Conservation (phyloP, 2,113 vertebrate genomes). For the Platycercus adscitus region DNA sequence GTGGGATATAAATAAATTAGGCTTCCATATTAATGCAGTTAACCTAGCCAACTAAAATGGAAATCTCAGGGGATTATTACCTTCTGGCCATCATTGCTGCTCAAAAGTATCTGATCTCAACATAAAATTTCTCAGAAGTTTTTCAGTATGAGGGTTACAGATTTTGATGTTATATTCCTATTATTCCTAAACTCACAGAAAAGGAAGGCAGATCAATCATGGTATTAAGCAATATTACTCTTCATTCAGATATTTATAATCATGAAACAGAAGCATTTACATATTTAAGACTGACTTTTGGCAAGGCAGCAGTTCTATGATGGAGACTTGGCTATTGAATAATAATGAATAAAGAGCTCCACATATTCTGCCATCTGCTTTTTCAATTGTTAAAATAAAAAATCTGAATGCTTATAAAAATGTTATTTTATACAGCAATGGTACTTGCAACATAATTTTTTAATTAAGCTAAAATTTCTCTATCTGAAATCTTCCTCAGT, state of each 20-base stretch:
- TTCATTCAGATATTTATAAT: neutral
- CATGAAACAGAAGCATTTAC: neutral
- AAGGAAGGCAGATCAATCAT: neutral
- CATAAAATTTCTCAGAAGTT: neutral
- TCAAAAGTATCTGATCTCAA: neutral
- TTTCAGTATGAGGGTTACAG: neutral
- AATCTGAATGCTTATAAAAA: conserved; percentile 12
- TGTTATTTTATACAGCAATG: neutral
- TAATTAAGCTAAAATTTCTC: neutral
- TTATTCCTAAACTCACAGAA: neutral
- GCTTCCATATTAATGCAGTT: neutral
- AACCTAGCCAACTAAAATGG: neutral
- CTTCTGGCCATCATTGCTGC: neutral
- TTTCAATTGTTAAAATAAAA: conserved; percentile 54
- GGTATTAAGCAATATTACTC: neutral
- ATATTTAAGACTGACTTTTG: conserved; percentile 36
- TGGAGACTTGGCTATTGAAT: conserved; percentile 50
- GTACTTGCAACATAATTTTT: neutral
- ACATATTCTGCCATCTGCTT: conserved; percentile 53
- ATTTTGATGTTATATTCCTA: neutral
- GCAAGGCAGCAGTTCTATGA: conserved; percentile 13
- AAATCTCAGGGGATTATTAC: neutral
- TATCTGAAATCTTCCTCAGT: neutral
- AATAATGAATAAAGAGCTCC: conserved; percentile 31
- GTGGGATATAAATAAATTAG: neutral